phyloP scores from a whole-genome alignment of 2,888 invertebrate genomes.

The Microctonus brassicae region DNA sequence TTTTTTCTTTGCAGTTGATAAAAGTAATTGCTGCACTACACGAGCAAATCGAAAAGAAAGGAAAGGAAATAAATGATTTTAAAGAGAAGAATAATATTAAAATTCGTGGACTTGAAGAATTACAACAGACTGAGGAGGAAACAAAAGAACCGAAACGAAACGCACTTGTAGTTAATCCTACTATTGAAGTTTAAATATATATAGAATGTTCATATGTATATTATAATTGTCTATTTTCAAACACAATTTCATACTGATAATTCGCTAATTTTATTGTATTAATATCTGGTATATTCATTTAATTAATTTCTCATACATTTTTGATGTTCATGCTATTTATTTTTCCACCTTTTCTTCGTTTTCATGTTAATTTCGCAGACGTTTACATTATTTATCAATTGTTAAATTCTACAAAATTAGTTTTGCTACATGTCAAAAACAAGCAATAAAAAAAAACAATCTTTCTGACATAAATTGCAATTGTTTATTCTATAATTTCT shows the following conservation, averaged over 20 bases:
- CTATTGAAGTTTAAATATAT: constrained; percentile 52
- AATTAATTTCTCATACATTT: background rate
- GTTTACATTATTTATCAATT: background rate
- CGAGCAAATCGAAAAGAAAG: constrained; percentile 87
- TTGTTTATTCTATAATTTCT: no score
- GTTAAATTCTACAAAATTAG: background rate
- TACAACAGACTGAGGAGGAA: constrained; percentile 60
- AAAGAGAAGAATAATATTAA: constrained; percentile 91
- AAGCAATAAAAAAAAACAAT: no score
- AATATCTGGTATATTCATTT: background rate
- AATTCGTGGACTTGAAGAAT: constrained; percentile 79
- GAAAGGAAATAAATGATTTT: constrained; percentile 91
- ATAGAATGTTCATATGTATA: background rate
- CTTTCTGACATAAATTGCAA: no score
- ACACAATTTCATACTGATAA: background rate
- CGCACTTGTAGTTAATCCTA: constrained; percentile 61
- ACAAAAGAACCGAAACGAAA: constrained; percentile 60
- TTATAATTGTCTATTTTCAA: background rate
- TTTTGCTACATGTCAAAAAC: background rate
- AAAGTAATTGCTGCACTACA: constrained; percentile 84
- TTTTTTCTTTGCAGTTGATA: constrained; percentile 74
- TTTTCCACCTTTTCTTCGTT: background rate
- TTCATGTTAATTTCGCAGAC: background rate
- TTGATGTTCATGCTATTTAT: background rate
- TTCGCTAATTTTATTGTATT: background rate